Base-by-base conservation (phyloP, 2,113 vertebrate genomes). In the Macrotis lagotis region DNA sequence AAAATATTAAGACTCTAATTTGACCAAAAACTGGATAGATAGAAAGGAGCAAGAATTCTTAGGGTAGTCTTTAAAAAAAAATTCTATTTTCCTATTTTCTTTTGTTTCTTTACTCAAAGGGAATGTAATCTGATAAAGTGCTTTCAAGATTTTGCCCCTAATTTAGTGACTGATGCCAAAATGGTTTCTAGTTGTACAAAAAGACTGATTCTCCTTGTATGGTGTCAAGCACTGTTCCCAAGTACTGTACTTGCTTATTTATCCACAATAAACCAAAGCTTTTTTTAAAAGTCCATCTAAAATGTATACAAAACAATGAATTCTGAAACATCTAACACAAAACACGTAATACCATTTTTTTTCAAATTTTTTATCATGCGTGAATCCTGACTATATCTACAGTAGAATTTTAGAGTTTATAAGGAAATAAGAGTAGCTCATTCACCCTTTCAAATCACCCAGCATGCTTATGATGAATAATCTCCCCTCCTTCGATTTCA, bases 401-500 rank as follows among this genome's bases (percentile, higher is more conserved):
- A 96, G 59, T 5, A 95, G 90, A 92, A 90, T 59, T 96, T 93
- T 52, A 90, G 88, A 93, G 89, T 88, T n/a, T 0, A 92, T 44
- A 53, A 26, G 90, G 52, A 74, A 91, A 48, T 74, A 90, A n/a
- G 55, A 88, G 91, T 91, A 92, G 7, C 37, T 74, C 8, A 3
- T 7, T 91, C 16, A 51, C 92, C 1, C 24, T 11, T 28, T 3
- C 0, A 26, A 49, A 25, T 96, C 99, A 99, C 51, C 98, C 93
- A 48, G 98, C 98, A 0, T 99, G 99, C 96, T 99, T 99, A 93
- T 99, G 99, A 55, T 98, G 98, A 93, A 99, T 99, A 96, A 99
- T 99, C 96, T 99, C 99, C 0, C 99, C 99, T 0, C 99, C 99
- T 97, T 99, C 99, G 3, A 99, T 99, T 96, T 99, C 99, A 92